Percentiles rank a stretch among this genome's conserved stretches.
Evolutionary conservation across 2,888 invertebrate species (phyloP).

Genomic region (Scrobipalpa costella): DNA sequence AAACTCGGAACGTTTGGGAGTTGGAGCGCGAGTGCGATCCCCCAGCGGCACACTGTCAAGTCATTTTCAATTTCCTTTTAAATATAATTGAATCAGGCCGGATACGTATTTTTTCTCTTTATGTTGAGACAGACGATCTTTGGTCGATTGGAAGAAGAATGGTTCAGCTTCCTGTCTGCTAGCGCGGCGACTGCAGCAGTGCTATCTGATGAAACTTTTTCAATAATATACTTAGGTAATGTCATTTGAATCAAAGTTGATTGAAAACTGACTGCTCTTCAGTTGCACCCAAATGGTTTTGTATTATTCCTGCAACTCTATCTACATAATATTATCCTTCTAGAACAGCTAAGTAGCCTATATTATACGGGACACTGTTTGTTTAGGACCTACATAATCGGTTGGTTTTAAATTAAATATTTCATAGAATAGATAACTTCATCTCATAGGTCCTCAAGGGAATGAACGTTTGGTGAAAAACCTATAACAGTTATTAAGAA

Average conservation of each 20-base stretch:
- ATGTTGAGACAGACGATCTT: constrained; percentile 11
- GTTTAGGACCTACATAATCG: too few species aligned
- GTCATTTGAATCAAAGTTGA: background rate
- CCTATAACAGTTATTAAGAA: too few species aligned
- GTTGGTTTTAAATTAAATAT: too few species aligned
- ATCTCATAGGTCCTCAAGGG: too few species aligned
- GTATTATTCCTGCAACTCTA: too few species aligned
- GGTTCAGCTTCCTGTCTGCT: constrained; percentile 6
- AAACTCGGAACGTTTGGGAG: constrained; percentile 9
- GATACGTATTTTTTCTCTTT: constrained; percentile 5
- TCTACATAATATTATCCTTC: too few species aligned
- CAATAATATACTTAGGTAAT: background rate
- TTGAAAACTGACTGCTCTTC: too few species aligned
- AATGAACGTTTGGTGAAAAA: too few species aligned
- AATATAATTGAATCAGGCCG: constrained; percentile 60
- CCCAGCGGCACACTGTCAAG: constrained; percentile 43
- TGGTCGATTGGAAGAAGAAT: constrained; percentile 10
- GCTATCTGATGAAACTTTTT: background rate
- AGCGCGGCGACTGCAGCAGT: background rate
- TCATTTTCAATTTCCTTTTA: constrained; percentile 69
- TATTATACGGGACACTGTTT: too few species aligned
- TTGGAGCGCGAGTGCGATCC: constrained; percentile 38
- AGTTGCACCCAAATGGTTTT: too few species aligned
- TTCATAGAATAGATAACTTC: too few species aligned
- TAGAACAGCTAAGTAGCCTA: too few species aligned